Evolutionary conservation across 2,113 vertebrate genomes (phyloP).

Genomic region (Lasiurus borealis): DNA sequence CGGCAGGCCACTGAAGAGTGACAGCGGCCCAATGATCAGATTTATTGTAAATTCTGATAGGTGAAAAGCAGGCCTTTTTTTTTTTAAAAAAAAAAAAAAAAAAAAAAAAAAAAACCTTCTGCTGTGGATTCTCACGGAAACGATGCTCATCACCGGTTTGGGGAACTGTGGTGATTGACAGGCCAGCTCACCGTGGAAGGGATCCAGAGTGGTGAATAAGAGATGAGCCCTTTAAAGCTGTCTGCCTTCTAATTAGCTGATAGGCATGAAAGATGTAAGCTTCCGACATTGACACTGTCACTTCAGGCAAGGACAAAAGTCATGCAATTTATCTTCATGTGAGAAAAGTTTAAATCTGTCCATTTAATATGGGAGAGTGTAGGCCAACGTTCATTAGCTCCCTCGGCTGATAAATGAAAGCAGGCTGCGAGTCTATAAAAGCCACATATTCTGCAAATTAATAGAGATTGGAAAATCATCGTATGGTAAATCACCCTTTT

Average conservation of each 20-base stretch:
- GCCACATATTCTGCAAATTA: constrained; percentile 81
- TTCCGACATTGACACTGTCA: constrained; percentile 80
- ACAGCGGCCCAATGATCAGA: constrained; percentile 46
- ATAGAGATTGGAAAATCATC: constrained; percentile 77
- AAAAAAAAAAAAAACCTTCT: background rate
- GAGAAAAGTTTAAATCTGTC: constrained; percentile 80
- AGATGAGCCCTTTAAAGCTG: constrained; percentile 71
- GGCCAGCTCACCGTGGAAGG: constrained; percentile 66
- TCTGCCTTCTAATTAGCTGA: constrained; percentile 83
- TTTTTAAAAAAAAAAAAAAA: too few relatives aligned
- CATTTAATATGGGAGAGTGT: constrained; percentile 77
- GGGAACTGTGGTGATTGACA: constrained; percentile 70
- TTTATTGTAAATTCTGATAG: constrained; percentile 71
- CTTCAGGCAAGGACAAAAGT: constrained; percentile 85
- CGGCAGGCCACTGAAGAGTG: constrained; percentile 40
- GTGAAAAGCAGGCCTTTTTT: background rate
- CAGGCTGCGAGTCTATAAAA: constrained; percentile 76
- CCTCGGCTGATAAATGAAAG: constrained; percentile 78
- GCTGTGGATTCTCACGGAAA: constrained; percentile 56
- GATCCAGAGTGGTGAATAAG: constrained; percentile 79
- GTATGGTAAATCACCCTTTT: constrained; percentile 53
- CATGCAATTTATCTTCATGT: constrained; percentile 82
- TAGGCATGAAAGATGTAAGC: constrained; percentile 82
- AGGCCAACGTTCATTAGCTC: constrained; percentile 81
- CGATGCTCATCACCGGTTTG: constrained; percentile 45